Percentiles rank a stretch among this genome's conserved stretches.
phyloP scores from a whole-genome alignment of 2,113 vertebrate species.

The Notarius quadriscutis region DNA sequence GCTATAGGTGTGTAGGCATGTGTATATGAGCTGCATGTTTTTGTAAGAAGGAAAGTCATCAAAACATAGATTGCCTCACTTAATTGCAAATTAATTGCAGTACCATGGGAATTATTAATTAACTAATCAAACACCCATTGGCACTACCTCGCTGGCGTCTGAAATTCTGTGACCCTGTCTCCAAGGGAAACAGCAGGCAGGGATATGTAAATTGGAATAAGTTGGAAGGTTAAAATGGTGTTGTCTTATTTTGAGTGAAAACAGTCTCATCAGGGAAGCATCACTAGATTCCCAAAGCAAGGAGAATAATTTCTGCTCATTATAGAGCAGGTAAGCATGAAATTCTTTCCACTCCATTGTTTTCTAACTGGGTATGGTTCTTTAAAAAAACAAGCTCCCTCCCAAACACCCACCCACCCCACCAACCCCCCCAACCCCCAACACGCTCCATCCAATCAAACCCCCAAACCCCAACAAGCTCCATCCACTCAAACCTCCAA shows the following conservation, averaged over 20 bases:
- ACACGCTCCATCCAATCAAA: too few relatives aligned
- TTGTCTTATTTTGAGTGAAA: slow-evolving; percentile 87
- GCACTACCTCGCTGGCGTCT: slow-evolving; percentile 72
- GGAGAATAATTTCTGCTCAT: slow-evolving; percentile 89
- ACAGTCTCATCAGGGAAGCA: slow-evolving; percentile 76
- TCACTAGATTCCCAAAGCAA: slow-evolving; percentile 74
- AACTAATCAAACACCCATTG: slow-evolving; percentile 80
- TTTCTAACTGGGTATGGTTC: slow-evolving; percentile 50
- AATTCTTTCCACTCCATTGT: slow-evolving; percentile 82
- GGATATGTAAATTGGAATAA: slow-evolving; percentile 91
- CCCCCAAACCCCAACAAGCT: too few relatives aligned
- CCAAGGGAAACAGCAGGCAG: slow-evolving; percentile 70
- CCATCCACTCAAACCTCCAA: slow-evolving; percentile 6
- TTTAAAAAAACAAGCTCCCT: slow-evolving; percentile 24
- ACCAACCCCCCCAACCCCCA: too few relatives aligned
- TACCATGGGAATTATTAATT: slow-evolving; percentile 77
- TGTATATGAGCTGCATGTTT: slow-evolving; percentile 26
- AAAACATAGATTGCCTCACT: slow-evolving; percentile 56
- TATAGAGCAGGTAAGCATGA: slow-evolving; percentile 87
- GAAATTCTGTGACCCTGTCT: slow-evolving; percentile 58
- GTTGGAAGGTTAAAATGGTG: slow-evolving; percentile 78
- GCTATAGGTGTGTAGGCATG: background rate
- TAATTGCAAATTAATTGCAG: slow-evolving; percentile 73
- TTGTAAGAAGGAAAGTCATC: slow-evolving; percentile 33
- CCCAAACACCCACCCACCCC: slow-evolving; percentile 33